A percentile compares a stretch with the other conserved stretches of the same genome.
Evolutionary conservation across 2,888 invertebrate species (phyloP).

Genomic region (Micropterix aruncella): DNA sequence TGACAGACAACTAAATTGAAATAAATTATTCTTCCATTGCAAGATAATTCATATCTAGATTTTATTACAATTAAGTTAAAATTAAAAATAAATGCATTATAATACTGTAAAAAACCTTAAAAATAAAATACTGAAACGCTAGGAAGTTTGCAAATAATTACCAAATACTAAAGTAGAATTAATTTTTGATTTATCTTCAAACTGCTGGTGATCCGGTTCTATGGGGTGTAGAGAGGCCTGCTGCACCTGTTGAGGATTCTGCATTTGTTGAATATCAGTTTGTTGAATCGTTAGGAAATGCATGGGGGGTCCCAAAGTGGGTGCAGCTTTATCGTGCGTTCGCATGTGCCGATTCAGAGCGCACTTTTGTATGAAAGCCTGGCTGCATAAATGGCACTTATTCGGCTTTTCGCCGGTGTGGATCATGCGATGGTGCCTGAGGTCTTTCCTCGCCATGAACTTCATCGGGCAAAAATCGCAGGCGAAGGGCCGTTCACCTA

Average conservation of each 20-base stretch:
- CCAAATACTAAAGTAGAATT: no score
- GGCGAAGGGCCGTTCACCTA: conserved; percentile 62
- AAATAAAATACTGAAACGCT: no score
- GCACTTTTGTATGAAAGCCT: conserved; percentile 85
- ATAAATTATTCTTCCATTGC: no score
- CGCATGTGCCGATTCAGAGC: conserved; percentile 91
- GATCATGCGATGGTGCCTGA: conserved; percentile 81
- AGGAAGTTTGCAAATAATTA: no score
- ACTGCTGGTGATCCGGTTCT: no score
- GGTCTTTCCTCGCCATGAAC: conserved; percentile 83
- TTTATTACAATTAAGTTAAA: no score
- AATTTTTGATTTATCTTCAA: no score
- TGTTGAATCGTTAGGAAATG: not conserved
- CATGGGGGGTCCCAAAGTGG: not conserved
- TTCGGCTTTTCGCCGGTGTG: conserved; percentile 86
- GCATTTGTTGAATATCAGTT: no score
- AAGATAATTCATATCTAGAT: no score
- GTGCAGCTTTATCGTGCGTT: conserved; percentile 59
- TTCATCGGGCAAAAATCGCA: conserved; percentile 83
- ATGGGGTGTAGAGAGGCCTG: not conserved
- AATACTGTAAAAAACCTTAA: no score
- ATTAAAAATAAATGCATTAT: no score
- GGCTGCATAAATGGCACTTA: conserved; percentile 78
- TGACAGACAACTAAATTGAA: no score
- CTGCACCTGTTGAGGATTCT: not conserved